Base-by-base conservation (phyloP, 2,888 invertebrate species). In the Latrodectus elegans region DNA sequence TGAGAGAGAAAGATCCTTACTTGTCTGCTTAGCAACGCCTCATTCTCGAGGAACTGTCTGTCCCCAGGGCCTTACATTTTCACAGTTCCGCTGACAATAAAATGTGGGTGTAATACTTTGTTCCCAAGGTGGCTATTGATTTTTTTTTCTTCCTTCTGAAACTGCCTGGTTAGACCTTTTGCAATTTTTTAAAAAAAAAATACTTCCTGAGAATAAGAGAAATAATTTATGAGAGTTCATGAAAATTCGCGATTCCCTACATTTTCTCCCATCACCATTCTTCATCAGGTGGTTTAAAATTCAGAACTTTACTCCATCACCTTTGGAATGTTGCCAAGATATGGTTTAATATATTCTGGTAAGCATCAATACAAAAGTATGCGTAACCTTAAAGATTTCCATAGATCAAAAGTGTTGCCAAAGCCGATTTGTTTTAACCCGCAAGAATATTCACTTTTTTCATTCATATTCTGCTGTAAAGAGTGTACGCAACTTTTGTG, bases 31-130 rank as follows among this genome's bases (percentile, higher is more conserved):
- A 15, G 55, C 55, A 15, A 55, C 55, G 15, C 14, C n/a, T 60
- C 60, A n/a, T 60, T 60, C 6, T 60, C 60, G 60, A n/a, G n/a
- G 60, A 60, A 15, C 38, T 3, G 38, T 60, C n/a, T n/a, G n/a
- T n/a, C n/a, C 60, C 60, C n/a, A 60, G n/a, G 60, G 60, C 60
- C 60, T 15, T 60, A 60, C 14, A 60, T 60, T 60, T 60, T 60
- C n/a, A 60, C 60, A 60, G 60, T 6, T 60, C 60, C n/a, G 60
- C 60, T 60, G 60, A 60, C 60, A 60, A n/a, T n/a, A 60, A 60
- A n/a, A 60, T n/a, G n/a, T 15, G 60, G 12, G 60, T 60, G 60
- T 60, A 60, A 60, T 60, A 60, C 10, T 12, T 12, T 60, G 60
- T 60, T n/a, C n/a, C 60, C n/a, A 11, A 12, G 12, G 60, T 15